phyloP scores from a whole-genome alignment of 1,140 invertebrate species.

The Magallana gigas region DNA sequence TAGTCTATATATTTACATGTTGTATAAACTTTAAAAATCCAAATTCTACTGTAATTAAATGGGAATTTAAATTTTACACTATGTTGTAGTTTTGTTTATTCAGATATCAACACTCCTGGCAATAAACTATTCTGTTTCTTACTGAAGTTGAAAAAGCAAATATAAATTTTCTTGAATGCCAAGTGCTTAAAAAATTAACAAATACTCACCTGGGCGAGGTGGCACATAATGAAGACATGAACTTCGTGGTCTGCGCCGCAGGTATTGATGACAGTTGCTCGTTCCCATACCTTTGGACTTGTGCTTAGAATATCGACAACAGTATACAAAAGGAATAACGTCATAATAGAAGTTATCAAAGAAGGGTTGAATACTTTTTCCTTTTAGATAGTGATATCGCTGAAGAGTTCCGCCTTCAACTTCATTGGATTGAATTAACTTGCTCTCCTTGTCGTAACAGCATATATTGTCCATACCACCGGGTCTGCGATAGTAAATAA shows the following conservation, averaged over 20 bases:
- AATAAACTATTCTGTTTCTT: no score
- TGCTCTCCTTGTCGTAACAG: slow-evolving; percentile 47
- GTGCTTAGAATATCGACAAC: slow-evolving; percentile 36
- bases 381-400: slow-evolving; percentile 49
- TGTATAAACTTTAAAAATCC: no score
- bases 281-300: neutral
- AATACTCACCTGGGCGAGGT: slow-evolving; percentile 36
- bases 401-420: slow-evolving; percentile 38
- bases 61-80: no score
- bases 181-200: no score
- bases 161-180: no score
- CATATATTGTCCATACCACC: slow-evolving; percentile 40
- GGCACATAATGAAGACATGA: slow-evolving; percentile 45
- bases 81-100: no score
- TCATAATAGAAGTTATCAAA: slow-evolving; percentile 49
- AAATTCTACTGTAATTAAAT: no score
- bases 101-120: no score
- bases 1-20: no score
- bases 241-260: neutral
- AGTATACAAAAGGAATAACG: slow-evolving; percentile 43
- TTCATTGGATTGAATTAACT: slow-evolving; percentile 19
- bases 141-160: no score
- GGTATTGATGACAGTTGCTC: no score
- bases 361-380: slow-evolving; percentile 31
- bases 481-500: neutral